These are phyloP conservation scores for Sepiola atlantica DNA, from an alignment of 2,888 invertebrate species.

Conservation along the genomic window DNA sequence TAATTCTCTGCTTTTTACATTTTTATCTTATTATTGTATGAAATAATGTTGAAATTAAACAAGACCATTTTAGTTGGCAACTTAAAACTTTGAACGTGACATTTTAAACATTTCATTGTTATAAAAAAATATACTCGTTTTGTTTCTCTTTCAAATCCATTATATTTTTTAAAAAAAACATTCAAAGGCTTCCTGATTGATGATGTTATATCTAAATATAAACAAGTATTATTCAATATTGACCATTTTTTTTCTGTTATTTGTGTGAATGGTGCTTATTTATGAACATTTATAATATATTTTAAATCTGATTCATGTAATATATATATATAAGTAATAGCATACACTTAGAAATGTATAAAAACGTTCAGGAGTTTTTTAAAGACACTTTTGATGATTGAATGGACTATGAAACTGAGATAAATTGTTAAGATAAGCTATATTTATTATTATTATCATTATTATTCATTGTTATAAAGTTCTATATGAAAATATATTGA, in stretches of 20 bases:
- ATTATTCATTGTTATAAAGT: too few relatives aligned
- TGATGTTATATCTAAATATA: not conserved
- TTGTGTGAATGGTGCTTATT: not conserved
- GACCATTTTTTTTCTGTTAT: not conserved
- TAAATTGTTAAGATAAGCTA: not conserved
- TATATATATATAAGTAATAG: too few relatives aligned
- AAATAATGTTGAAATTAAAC: not conserved
- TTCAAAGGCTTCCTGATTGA: not conserved
- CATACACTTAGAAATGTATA: too few relatives aligned
- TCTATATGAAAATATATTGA: too few relatives aligned
- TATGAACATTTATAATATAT: not conserved
- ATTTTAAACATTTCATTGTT: not conserved
- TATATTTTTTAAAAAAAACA: not conserved
- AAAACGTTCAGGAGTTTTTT: too few relatives aligned
- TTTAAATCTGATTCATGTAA: not conserved
- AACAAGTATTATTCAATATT: not conserved
- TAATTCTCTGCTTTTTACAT: not conserved
- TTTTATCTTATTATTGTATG: not conserved
- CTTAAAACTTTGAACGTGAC: not conserved
- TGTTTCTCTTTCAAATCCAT: not conserved
- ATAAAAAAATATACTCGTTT: not conserved
- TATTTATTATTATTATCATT: too few relatives aligned
- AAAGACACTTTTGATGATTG: too few relatives aligned
- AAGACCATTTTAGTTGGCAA: not conserved
- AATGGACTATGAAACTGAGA: too few relatives aligned